A percentile compares a stretch with the other conserved stretches of the same genome.
phyloP scores from a whole-genome alignment of 2,888 invertebrate species.

The Eurytoma californica region DNA sequence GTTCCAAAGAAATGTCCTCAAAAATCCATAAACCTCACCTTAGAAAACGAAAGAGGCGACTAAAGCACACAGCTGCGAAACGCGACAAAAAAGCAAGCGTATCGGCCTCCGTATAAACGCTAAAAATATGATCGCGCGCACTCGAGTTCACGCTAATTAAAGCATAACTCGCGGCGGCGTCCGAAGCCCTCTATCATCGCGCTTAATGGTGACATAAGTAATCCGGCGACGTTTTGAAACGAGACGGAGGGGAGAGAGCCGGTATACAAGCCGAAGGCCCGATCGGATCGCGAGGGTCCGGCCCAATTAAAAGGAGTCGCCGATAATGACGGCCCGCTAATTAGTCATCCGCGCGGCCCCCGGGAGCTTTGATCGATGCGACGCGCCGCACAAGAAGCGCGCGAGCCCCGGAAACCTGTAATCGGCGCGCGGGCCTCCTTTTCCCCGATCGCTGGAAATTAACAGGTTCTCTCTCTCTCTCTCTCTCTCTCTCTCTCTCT shows the following conservation, averaged over 20 bases:
- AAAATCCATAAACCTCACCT: neutral
- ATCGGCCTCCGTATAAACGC: neutral
- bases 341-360: conserved; percentile 28
- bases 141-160: conserved; percentile 38
- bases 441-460: conserved; percentile 23
- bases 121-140: conserved; percentile 15
- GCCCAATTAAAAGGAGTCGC: conserved; percentile 36
- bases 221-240: conserved; percentile 3
- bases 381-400: conserved; percentile 19
- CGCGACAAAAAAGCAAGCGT: neutral
- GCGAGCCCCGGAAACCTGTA: conserved; percentile 39
- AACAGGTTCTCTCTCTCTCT: conserved; percentile 30
- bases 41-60: neutral
- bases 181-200: conserved; percentile 2
- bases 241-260: neutral
- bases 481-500: neutral
- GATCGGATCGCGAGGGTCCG: neutral
- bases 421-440: conserved; percentile 13
- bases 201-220: conserved; percentile 49
- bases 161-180: conserved; percentile 32
- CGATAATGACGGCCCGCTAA: conserved; percentile 36
- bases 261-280: too few relatives aligned
- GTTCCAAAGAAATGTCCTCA: too few relatives aligned
- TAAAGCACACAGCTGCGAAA: neutral
- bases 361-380: conserved; percentile 36